Percentiles rank a stretch among this genome's conserved stretches.
Evolutionary conservation across 2,888 invertebrate species (phyloP).

Genomic region (Therioaphis trifolii): DNA sequence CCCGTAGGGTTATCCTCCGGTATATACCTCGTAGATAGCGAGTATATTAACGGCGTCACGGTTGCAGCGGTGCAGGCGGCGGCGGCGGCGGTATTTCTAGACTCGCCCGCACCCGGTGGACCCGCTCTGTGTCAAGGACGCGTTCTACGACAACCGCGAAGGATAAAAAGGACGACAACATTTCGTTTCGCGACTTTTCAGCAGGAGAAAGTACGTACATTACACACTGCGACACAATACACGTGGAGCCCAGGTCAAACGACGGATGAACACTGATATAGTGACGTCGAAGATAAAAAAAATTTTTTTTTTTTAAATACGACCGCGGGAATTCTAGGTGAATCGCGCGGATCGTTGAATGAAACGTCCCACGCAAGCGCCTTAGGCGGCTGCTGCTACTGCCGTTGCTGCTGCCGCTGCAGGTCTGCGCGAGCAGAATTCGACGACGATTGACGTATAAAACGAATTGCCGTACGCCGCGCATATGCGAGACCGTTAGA

Average conservation of each 20-base stretch:
- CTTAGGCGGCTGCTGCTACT: not conserved
- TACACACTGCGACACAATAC: not conserved
- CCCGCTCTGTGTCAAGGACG: conserved; percentile 61
- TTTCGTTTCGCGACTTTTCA: not conserved
- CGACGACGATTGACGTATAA: conserved; percentile 29
- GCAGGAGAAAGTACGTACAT: conserved; percentile 25
- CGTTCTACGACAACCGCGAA: conserved; percentile 42
- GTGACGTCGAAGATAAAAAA: no score
- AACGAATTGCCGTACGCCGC: conserved; percentile 19
- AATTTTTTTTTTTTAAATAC: no score
- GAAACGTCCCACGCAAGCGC: conserved; percentile 54
- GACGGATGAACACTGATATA: not conserved
- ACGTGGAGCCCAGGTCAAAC: not conserved
- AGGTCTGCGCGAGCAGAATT: not conserved
- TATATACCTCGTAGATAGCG: not conserved
- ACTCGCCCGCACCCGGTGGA: conserved; percentile 59
- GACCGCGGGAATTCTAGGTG: not conserved
- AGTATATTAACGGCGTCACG: conserved; percentile 47
- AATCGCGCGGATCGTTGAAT: conserved; percentile 30
- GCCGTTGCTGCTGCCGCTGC: not conserved
- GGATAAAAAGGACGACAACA: conserved; percentile 37
- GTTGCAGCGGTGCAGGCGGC: conserved; percentile 26
- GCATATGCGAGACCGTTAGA: not conserved
- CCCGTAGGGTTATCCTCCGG: conserved; percentile 40
- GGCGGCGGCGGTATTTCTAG: conserved; percentile 49